Conservation (phyloP, 2,113 vertebrate genomes). For the Stigmatopora argus region DNA sequence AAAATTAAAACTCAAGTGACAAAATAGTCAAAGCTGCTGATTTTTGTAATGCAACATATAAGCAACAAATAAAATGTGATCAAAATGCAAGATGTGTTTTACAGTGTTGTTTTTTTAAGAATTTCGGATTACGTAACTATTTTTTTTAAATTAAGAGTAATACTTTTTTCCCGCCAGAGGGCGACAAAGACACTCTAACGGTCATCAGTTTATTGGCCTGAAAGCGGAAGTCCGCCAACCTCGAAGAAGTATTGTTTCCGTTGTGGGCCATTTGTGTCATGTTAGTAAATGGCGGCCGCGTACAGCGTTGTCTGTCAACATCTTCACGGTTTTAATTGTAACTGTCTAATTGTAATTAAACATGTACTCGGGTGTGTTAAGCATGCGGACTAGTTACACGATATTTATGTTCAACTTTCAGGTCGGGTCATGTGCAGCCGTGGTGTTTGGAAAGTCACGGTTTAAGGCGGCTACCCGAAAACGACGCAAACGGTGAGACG, state of each 20-base stretch:
- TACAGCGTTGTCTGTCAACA: conserved; percentile 62
- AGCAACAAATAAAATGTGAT: neutral
- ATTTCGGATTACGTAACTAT: neutral
- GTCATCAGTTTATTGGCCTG: neutral
- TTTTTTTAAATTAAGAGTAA: neutral
- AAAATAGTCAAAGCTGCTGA: neutral
- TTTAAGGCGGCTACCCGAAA: conserved; percentile 25
- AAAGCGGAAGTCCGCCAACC: conserved; percentile 12
- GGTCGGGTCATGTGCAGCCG: conserved; percentile 46
- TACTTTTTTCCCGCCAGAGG: conserved; percentile 9
- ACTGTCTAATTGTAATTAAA: conserved; percentile 66
- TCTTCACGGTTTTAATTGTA: conserved; percentile 60
- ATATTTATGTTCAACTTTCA: conserved; percentile 73
- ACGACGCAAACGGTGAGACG: conserved; percentile 39
- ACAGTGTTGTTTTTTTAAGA: neutral
- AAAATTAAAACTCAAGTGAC: neutral
- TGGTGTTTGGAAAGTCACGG: conserved; percentile 22
- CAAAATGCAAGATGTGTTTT: neutral
- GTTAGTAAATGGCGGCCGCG: conserved; percentile 63
- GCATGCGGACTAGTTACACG: conserved; percentile 51
- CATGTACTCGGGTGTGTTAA: conserved; percentile 56
- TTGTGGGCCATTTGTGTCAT: conserved; percentile 14
- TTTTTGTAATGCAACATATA: neutral
- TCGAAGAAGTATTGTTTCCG: conserved; percentile 49
- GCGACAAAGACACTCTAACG: neutral